Evolutionary conservation across 2,888 invertebrate genomes (phyloP), one percentile per base, ranked within the genome.

Genomic region (Palloptera scutellata): DNA sequence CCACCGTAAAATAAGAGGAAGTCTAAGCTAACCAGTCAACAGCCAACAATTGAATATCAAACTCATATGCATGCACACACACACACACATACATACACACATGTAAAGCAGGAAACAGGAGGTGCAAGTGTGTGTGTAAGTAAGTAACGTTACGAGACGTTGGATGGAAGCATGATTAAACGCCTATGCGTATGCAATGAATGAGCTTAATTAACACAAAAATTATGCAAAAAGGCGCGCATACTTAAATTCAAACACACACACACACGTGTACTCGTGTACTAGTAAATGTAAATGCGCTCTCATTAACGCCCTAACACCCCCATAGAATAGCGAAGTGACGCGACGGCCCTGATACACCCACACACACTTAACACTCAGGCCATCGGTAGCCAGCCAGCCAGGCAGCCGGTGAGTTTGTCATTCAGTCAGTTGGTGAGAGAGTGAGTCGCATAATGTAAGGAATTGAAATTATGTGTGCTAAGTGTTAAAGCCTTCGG

Each of bases 131-230:
- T 30, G 30, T 30, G 30, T 30, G 30, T 30, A 30, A 6, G 30
- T 30, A 30, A 30, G 30, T 6, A 61, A 30, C 11, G 45, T 17
- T 13, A 19, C 42, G 20, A 48, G 9, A 19, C 61, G 48, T 13
- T 8, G 20, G 19, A 19, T 13, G 48, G 19, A 48, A 61, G 30
- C n/a, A 19, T 30, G 20, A 20, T 13, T 48, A 4, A 57, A 57
- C 8, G 61, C 45, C 5, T 10, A 11, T 57, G 15, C 71, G 76
- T 69, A 78, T 77, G 77, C 76, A 79, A 78, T 78, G 77, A 76
- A 79, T 76, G 71, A 75, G 75, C 74, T 73, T 53, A 53, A 53
- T 53, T 53, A 53, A 13, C 17, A 13, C 15, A 19, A 17, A 53
- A n/a, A 17, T 19, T 53, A 53, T 53, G 53, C 17, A 53, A 19